Evolutionary conservation across 2,113 vertebrate genomes (phyloP).

Genomic region (Calyptomena viridis): DNA sequence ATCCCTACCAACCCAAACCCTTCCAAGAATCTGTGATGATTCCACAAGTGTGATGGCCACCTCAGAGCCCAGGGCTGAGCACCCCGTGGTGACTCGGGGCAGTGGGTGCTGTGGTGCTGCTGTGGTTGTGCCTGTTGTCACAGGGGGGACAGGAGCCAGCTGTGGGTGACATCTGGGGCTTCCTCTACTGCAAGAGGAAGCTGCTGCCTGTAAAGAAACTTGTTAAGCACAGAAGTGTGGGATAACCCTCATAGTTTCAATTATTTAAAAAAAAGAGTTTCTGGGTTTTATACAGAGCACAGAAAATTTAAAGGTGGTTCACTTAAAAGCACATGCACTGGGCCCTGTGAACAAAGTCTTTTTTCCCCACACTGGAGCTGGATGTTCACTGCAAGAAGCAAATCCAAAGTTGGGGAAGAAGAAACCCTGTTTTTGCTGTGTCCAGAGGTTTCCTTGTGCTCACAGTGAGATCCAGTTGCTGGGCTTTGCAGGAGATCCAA

Average conservation of each 20-base stretch:
- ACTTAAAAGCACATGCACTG: rapidly evolving
- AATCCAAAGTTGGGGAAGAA: background rate
- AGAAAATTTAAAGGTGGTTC: background rate
- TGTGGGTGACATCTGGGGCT: background rate
- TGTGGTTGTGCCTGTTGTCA: background rate
- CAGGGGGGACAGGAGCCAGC: background rate
- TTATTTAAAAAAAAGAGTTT: rapidly evolving
- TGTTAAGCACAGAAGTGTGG: background rate
- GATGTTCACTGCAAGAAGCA: too few species aligned
- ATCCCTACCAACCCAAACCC: background rate
- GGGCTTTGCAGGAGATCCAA: background rate
- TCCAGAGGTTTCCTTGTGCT: background rate
- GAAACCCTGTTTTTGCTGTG: rapidly evolving
- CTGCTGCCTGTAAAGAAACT: background rate
- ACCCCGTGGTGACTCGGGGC: background rate
- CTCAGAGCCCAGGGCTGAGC: background rate
- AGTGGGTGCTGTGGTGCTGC: background rate
- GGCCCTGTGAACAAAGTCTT: too few species aligned
- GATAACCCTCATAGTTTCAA: background rate
- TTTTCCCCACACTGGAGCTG: background rate
- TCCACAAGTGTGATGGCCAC: background rate
- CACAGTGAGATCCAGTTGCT: too few species aligned
- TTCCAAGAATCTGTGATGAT: background rate
- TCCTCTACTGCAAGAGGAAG: background rate
- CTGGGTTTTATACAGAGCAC: background rate